Conservation (phyloP, 2,113 vertebrate genomes). For the Colistium nudipinnis region DNA sequence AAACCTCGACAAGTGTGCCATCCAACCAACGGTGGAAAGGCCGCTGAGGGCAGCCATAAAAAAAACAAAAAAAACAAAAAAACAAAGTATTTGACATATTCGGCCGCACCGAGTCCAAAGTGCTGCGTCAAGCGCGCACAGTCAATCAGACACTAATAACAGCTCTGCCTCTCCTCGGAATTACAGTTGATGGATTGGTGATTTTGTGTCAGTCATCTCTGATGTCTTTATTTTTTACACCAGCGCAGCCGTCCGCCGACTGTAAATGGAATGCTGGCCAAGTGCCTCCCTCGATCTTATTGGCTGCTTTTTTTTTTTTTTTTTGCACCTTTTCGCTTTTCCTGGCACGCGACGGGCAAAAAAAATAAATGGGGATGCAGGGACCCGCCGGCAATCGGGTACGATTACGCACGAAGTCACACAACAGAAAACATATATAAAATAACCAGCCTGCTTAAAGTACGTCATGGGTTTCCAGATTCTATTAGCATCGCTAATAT, state of each 20-base stretch:
- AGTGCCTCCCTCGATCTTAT: slow-evolving; percentile 20
- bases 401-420: not conserved
- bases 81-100: slow-evolving; percentile 61
- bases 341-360: too few relatives aligned
- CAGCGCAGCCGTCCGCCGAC: slow-evolving; percentile 1
- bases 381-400: slow-evolving; percentile 20
- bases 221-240: slow-evolving; percentile 57
- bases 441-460: not conserved
- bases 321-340: too few relatives aligned
- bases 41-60: slow-evolving; percentile 16
- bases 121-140: slow-evolving; percentile 26
- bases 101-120: slow-evolving; percentile 41
- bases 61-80: slow-evolving; percentile 41
- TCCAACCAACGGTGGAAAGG: slow-evolving; percentile 15
- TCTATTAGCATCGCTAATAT: slow-evolving; percentile 63
- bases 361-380: too few relatives aligned
- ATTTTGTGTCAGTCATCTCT: slow-evolving; percentile 54
- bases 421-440: not conserved
- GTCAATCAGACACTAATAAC: slow-evolving; percentile 62
- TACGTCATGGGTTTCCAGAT: slow-evolving; percentile 25
- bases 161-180: slow-evolving; percentile 49
- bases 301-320: too few relatives aligned
- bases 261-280: slow-evolving; percentile 19
- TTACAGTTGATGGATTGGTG: slow-evolving; percentile 48
- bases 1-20: slow-evolving; percentile 49